phyloP scores from a whole-genome alignment of 2,888 invertebrate species.

The Gibbula magus region DNA sequence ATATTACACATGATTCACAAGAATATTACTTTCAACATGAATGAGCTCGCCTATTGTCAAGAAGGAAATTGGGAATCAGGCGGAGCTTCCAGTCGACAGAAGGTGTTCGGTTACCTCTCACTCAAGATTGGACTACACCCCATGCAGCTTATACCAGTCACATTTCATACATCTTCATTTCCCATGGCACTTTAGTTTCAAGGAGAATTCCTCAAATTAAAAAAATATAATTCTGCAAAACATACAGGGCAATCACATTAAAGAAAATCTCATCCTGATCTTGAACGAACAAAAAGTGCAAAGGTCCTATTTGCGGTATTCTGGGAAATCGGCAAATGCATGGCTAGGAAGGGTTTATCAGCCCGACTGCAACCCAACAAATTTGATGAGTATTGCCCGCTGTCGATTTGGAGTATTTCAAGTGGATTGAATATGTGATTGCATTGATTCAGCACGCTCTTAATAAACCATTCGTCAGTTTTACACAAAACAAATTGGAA shows the following conservation, averaged over 20 bases:
- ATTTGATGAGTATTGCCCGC: background rate
- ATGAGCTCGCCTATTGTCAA: no score
- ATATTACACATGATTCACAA: no score
- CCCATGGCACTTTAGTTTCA: no score
- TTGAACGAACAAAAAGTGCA: no score
- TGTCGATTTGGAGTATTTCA: background rate
- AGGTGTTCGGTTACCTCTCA: no score
- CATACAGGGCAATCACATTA: background rate
- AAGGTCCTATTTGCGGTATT: background rate
- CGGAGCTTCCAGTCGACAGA: no score
- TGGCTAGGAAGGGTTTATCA: background rate
- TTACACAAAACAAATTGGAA: slow-evolving; percentile 2
- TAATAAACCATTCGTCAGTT: slow-evolving; percentile 4
- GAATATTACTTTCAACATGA: no score
- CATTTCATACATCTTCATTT: no score
- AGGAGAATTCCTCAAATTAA: no score
- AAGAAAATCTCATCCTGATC: background rate
- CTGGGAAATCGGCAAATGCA: background rate
- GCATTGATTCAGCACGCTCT: background rate
- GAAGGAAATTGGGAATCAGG: no score
- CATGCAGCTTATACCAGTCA: no score
- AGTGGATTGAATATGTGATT: background rate
- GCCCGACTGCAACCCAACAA: background rate
- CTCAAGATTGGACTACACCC: no score
- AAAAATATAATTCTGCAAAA: background rate